Percentiles rank a stretch among this genome's conserved stretches.
Evolutionary conservation across 2,113 vertebrate species (phyloP).

Genomic region (Paralichthys olivaceus): DNA sequence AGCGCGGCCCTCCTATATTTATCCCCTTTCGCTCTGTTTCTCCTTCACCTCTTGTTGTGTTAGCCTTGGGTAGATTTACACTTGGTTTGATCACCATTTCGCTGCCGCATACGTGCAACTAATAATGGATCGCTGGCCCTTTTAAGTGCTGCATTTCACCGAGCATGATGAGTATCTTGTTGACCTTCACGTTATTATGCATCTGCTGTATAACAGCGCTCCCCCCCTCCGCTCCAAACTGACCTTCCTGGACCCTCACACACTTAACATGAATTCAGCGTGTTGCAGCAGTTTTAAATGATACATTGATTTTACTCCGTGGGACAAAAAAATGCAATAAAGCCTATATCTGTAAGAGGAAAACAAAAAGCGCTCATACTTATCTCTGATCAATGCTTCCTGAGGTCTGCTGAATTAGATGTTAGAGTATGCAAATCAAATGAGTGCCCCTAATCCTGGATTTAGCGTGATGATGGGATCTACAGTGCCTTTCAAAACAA

Average conservation of each 20-base stretch:
- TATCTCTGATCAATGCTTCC: conserved; percentile 43
- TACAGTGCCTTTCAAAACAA: conserved; percentile 75
- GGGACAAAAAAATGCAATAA: background rate
- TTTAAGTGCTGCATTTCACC: conserved; percentile 64
- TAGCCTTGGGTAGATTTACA: conserved; percentile 73
- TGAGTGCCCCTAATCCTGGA: conserved; percentile 65
- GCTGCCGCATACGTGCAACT: conserved; percentile 57
- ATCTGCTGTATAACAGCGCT: conserved; percentile 64
- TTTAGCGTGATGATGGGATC: conserved; percentile 67
- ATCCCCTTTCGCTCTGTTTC: conserved; percentile 70
- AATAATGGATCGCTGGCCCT: conserved; percentile 58
- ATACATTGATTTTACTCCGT: conserved; percentile 29
- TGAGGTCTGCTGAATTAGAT: conserved; percentile 42
- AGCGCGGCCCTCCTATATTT: conserved; percentile 70
- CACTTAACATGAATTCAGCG: conserved; percentile 42
- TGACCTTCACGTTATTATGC: conserved; percentile 78
- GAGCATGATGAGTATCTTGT: conserved; percentile 63
- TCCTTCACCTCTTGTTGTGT: conserved; percentile 76
- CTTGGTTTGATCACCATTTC: conserved; percentile 60
- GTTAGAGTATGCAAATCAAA: conserved; percentile 54
- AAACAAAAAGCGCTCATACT: conserved; percentile 26
- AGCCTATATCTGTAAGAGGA: background rate
- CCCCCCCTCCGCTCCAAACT: conserved; percentile 30
- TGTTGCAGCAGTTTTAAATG: conserved; percentile 38
- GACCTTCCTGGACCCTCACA: conserved; percentile 55